phyloP scores from a whole-genome alignment of 2,113 vertebrate species.

The Hippopotamus amphibius region DNA sequence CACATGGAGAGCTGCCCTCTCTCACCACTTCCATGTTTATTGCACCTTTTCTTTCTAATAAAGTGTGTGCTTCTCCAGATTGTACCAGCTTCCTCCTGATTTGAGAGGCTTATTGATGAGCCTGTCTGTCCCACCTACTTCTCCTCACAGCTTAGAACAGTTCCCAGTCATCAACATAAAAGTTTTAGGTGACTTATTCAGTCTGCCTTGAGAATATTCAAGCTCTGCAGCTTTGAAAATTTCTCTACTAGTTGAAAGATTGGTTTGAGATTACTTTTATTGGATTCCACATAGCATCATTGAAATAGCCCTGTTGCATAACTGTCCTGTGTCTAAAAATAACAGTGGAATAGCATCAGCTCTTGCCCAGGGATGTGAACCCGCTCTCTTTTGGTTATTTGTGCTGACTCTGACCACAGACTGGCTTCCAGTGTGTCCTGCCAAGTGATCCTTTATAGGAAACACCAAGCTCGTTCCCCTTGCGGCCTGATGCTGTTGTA shows the following conservation, averaged over 20 bases:
- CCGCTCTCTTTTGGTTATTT: neutral
- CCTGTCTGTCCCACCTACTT: neutral
- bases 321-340: slow-evolving; percentile 69
- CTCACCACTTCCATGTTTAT: neutral
- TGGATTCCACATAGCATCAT: neutral
- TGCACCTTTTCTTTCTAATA: neutral
- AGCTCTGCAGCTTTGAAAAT: slow-evolving; percentile 3
- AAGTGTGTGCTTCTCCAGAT: neutral
- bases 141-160: neutral
- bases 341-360: neutral
- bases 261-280: slow-evolving; percentile 25
- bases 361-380: neutral
- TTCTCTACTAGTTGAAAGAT: neutral
- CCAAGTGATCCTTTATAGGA: slow-evolving; percentile 30
- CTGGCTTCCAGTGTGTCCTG: neutral
- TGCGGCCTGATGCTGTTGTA: neutral
- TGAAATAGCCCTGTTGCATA: slow-evolving; percentile 65
- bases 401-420: neutral
- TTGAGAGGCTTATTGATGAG: neutral
- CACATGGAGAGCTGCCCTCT: neutral
- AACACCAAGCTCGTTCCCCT: neutral
- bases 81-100: neutral
- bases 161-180: neutral
- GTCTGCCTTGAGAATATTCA: slow-evolving; percentile 49
- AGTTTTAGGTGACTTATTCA: neutral